Evolutionary conservation across 2,113 vertebrate genomes (phyloP).

Genomic region (Glaucomys volans): DNA sequence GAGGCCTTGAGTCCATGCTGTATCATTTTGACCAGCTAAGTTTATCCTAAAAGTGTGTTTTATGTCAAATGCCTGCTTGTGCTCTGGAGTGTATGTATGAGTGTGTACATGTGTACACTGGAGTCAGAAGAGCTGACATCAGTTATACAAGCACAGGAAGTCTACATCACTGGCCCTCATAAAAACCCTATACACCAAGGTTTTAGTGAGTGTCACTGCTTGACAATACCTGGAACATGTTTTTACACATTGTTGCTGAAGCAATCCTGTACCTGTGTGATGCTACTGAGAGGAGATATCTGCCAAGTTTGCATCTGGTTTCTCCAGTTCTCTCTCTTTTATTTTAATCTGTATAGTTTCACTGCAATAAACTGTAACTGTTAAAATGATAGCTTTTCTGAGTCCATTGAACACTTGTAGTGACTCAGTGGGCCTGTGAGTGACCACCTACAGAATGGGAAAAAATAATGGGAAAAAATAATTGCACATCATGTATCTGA

Average conservation of each 20-base stretch:
- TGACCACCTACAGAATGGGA: neutral
- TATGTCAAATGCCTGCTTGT: neutral
- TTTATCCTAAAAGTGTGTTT: neutral
- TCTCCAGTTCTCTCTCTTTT: neutral
- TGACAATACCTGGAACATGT: neutral
- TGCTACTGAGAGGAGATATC: neutral
- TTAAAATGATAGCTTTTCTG: neutral
- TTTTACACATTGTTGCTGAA: neutral
- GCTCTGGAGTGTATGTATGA: neutral
- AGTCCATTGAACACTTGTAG: neutral
- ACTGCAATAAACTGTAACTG: neutral
- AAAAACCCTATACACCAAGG: neutral
- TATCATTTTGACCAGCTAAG: neutral
- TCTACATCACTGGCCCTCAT: too few relatives aligned
- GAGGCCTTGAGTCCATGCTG: neutral
- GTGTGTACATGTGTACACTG: neutral
- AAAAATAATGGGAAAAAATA: neutral
- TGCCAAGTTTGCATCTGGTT: neutral
- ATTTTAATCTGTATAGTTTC: neutral
- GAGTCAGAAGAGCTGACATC: neutral
- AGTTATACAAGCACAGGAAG: neutral
- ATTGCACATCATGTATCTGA: neutral
- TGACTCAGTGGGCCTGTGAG: neutral
- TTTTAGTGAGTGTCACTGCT: neutral
- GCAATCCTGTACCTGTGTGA: neutral